Percentiles rank a stretch among this genome's conserved stretches.
These are phyloP conservation scores for Amyelois transitella DNA, from an alignment of 1,140 invertebrate genomes.

Conservation along the genomic window DNA sequence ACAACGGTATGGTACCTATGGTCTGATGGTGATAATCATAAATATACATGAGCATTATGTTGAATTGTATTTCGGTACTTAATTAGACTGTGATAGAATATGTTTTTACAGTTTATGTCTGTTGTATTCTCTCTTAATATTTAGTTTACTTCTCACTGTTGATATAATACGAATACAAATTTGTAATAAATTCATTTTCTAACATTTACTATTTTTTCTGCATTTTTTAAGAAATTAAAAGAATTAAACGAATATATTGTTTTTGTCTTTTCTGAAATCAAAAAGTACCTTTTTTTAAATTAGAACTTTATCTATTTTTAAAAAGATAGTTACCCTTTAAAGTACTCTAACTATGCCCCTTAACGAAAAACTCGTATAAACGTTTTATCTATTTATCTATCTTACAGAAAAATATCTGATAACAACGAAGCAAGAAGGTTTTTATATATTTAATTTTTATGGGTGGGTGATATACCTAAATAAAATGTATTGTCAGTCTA, in stretches of 20 bases:
- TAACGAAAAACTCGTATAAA: too few relatives aligned
- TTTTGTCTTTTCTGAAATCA: too few relatives aligned
- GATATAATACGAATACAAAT: conserved; percentile 49
- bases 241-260: too few relatives aligned
- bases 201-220: conserved; percentile 68
- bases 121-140: conserved; percentile 9
- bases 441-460: background rate
- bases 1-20: too few relatives aligned
- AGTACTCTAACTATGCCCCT: too few relatives aligned
- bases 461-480: background rate
- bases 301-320: too few relatives aligned
- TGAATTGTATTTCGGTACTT: conserved; percentile 26
- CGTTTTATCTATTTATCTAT: too few relatives aligned
- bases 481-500: background rate
- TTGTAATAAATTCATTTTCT: conserved; percentile 71
- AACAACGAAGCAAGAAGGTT: too few relatives aligned
- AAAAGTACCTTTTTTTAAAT: too few relatives aligned
- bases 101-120: conserved; percentile 18
- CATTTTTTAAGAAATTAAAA: conserved; percentile 66
- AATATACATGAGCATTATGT: background rate
- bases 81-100: conserved; percentile 57
- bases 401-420: too few relatives aligned
- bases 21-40: background rate
- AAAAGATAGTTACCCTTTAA: too few relatives aligned
- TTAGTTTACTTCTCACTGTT: conserved; percentile 13